Conservation (phyloP, 2,797 vertebrate species). For the Gouania willdenowi region DNA sequence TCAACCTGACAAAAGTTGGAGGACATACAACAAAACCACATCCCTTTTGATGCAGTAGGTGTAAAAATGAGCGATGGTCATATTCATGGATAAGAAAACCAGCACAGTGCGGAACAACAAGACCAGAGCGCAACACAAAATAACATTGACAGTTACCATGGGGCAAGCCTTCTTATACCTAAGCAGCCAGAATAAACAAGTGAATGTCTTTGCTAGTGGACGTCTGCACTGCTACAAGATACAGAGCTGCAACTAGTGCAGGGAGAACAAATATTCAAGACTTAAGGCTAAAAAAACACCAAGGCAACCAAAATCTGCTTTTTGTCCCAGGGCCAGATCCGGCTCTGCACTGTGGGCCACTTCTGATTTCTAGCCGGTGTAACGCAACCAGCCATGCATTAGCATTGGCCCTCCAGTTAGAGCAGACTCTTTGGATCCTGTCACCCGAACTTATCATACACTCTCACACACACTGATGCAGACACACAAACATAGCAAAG, state of each 20-base stretch:
- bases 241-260: conserved; percentile 49
- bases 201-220: conserved; percentile 29
- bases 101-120: neutral
- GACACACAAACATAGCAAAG: conserved; percentile 13
- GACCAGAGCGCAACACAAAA: conserved; percentile 44
- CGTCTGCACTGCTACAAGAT: conserved; percentile 45
- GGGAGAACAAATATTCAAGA: conserved; percentile 61
- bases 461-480: conserved; percentile 14
- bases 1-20: too few relatives aligned
- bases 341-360: conserved; percentile 63
- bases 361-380: conserved; percentile 75
- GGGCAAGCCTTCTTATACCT: conserved; percentile 65
- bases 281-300: conserved; percentile 60
- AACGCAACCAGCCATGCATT: conserved; percentile 80
- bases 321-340: conserved; percentile 64
- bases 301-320: conserved; percentile 64
- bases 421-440: conserved; percentile 74
- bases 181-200: conserved; percentile 58
- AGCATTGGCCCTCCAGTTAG: conserved; percentile 77
- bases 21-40: too few relatives aligned
- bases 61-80: neutral
- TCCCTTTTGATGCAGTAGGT: too few relatives aligned
- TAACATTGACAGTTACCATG: conserved; percentile 61
- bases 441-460: conserved; percentile 74
- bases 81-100: conserved; percentile 18